Evolutionary conservation across 2,888 invertebrate species (phyloP).

Genomic region (Doris montereyensis): DNA sequence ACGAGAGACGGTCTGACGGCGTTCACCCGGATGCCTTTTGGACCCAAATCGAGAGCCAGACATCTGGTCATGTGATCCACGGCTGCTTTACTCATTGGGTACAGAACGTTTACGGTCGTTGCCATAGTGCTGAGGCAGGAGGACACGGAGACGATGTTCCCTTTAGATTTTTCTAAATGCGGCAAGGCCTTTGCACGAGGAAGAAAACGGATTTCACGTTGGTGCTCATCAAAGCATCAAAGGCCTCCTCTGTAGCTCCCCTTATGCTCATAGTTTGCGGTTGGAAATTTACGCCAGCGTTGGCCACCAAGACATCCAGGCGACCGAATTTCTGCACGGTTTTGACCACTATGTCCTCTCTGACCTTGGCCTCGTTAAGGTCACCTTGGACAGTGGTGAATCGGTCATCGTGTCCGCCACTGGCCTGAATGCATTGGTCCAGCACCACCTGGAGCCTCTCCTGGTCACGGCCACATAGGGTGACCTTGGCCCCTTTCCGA

Average conservation of each 20-base stretch:
- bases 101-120: neutral
- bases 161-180: constrained; percentile 26
- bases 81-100: constrained; percentile 6
- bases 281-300: constrained; percentile 1
- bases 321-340: constrained; percentile 29
- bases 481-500: too few relatives aligned
- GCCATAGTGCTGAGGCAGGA: neutral
- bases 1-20: constrained; percentile 21
- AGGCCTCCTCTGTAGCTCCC: neutral
- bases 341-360: neutral
- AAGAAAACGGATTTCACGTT: constrained; percentile 32
- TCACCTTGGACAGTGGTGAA: constrained; percentile 14
- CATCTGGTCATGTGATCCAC: constrained; percentile 25
- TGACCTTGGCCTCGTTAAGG: neutral
- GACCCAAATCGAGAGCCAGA: constrained; percentile 27
- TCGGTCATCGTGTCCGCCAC: neutral
- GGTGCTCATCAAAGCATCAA: constrained; percentile 29
- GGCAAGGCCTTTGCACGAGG: constrained; percentile 33
- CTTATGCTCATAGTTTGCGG: neutral
- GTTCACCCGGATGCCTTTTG: constrained; percentile 26
- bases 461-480: too few relatives aligned
- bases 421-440: neutral
- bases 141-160: constrained; percentile 29
- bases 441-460: too few relatives aligned
- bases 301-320: constrained; percentile 31